Evolutionary conservation across 2,797 vertebrate species (phyloP).

Genomic region (Poecilia picta): DNA sequence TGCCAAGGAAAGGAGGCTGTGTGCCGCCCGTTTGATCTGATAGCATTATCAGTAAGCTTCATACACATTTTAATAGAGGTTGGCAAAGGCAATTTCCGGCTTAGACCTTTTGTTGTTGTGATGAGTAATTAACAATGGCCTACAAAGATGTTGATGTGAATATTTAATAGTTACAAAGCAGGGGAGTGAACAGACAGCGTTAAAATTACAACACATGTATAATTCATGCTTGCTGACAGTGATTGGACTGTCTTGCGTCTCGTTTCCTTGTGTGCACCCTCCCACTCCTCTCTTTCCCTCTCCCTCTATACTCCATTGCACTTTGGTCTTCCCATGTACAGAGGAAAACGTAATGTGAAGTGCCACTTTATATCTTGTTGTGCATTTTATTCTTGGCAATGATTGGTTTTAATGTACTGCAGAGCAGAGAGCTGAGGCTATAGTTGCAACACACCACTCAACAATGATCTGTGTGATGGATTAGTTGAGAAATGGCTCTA

Average conservation of each 20-base stretch:
- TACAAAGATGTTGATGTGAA: conserved; percentile 84
- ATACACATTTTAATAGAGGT: conserved; percentile 72
- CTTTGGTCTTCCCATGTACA: conserved; percentile 52
- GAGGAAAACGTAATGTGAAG: conserved; percentile 65
- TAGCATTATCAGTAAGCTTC: conserved; percentile 59
- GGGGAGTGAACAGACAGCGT: conserved; percentile 69
- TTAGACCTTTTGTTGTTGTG: conserved; percentile 78
- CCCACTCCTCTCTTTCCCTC: neutral
- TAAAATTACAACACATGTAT: conserved; percentile 84
- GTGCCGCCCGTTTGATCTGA: conserved; percentile 55
- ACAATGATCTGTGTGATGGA: conserved; percentile 55
- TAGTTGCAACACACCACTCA: conserved; percentile 52
- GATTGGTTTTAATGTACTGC: conserved; percentile 83
- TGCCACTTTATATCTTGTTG: conserved; percentile 85
- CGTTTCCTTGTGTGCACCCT: conserved; percentile 14
- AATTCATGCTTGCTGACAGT: conserved; percentile 84
- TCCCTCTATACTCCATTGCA: conserved; percentile 44
- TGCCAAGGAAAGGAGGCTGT: conserved; percentile 16
- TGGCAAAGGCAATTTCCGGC: conserved; percentile 70
- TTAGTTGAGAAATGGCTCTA: conserved; percentile 56
- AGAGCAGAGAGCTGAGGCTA: conserved; percentile 62
- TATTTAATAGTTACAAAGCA: conserved; percentile 84
- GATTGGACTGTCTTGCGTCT: conserved; percentile 58
- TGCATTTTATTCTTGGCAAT: conserved; percentile 86
- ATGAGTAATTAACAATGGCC: conserved; percentile 84